phyloP scores from a whole-genome alignment of 2,888 invertebrate species.

The Seira ritae region DNA sequence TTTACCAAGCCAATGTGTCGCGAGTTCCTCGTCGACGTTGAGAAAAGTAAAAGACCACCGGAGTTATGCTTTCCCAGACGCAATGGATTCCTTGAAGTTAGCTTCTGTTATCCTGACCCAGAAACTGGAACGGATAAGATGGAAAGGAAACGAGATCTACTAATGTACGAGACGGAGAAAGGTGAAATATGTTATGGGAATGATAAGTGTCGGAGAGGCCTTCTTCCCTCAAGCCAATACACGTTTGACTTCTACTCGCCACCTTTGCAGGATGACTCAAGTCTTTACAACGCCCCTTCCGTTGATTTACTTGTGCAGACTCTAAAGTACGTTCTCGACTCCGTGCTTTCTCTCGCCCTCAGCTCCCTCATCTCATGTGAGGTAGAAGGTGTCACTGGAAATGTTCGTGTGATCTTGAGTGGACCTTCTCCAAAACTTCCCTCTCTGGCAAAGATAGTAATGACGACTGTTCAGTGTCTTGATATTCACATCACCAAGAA shows the following conservation, averaged over 20 bases:
- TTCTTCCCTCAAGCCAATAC: conserved; percentile 33
- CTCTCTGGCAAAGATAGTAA: background rate
- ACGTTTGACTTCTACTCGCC: background rate
- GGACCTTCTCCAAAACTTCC: conserved; percentile 45
- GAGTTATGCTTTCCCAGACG: conserved; percentile 23
- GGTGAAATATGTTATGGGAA: conserved; percentile 36
- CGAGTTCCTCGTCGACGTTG: background rate
- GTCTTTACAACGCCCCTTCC: background rate
- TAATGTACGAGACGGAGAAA: conserved; percentile 13
- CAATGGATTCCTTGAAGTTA: conserved; percentile 26
- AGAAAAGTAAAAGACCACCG: background rate
- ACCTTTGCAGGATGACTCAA: conserved; percentile 23
- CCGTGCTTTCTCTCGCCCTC: conserved; percentile 5
- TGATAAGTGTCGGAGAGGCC: conserved; percentile 23
- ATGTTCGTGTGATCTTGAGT: background rate
- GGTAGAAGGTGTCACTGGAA: background rate
- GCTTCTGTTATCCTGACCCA: conserved; percentile 16
- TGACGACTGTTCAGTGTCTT: conserved; percentile 17
- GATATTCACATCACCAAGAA: background rate
- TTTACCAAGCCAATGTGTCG: background rate
- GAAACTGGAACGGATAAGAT: background rate
- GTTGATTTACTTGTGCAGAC: conserved; percentile 7
- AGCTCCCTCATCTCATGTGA: conserved; percentile 38
- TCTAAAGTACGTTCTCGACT: conserved; percentile 6
- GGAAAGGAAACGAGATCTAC: conserved; percentile 1